These are phyloP conservation scores for Hippotragus niger DNA, from an alignment of 2,113 vertebrate genomes.

Conservation along the genomic window DNA sequence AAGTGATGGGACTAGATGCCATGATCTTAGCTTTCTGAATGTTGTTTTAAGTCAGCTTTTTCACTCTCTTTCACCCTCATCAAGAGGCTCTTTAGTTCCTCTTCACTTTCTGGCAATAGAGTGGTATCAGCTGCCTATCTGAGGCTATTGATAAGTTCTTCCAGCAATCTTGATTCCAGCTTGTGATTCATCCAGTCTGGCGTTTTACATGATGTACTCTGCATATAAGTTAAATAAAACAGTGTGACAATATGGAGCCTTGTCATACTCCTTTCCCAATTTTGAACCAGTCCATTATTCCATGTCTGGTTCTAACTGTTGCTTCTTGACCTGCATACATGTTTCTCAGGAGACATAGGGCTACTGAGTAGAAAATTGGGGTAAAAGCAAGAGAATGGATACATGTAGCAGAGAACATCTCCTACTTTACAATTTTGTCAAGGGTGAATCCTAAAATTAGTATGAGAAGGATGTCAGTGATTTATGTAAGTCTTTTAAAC, in stretches of 20 bases:
- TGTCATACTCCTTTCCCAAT: not conserved
- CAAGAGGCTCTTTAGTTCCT: not conserved
- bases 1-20: not conserved
- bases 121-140: not conserved
- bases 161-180: not conserved
- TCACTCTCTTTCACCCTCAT: not conserved
- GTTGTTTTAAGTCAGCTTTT: not conserved
- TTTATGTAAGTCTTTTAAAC: not conserved
- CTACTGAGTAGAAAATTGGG: not conserved
- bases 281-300: not conserved
- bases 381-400: not conserved
- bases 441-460: slow-evolving; percentile 4
- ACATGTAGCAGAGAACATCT: not conserved
- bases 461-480: not conserved
- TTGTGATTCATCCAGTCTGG: not conserved
- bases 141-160: not conserved
- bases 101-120: not conserved
- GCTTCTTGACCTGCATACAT: not conserved
- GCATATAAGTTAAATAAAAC: not conserved
- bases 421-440: not conserved
- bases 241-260: not conserved
- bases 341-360: not conserved
- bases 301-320: not conserved
- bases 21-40: not conserved
- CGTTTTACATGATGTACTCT: not conserved